These are phyloP conservation scores for Platycnemis pennipes DNA, from an alignment of 2,888 invertebrate genomes.

Conservation along the genomic window DNA sequence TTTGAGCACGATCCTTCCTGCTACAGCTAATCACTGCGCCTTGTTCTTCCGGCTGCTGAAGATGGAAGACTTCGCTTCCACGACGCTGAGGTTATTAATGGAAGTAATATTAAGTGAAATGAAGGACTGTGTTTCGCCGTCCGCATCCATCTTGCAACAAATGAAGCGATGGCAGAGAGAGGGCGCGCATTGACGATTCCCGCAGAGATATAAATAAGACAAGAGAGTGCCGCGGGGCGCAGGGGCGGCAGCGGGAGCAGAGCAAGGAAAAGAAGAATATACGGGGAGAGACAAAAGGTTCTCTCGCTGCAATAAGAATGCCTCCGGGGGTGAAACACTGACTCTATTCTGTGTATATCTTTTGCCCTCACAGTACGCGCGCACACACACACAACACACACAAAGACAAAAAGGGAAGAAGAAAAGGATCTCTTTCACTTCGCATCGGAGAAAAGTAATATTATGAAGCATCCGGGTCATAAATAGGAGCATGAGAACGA, in stretches of 20 bases:
- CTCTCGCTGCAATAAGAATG: neutral
- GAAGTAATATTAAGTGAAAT: no score
- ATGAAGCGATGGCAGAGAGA: no score
- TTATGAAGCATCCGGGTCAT: slow-evolving; percentile 12
- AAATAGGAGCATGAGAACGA: neutral
- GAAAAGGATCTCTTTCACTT: neutral
- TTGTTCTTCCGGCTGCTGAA: no score
- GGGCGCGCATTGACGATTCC: neutral
- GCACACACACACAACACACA: neutral
- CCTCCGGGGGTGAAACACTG: neutral
- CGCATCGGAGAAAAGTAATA: slow-evolving; percentile 35
- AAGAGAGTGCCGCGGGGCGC: neutral
- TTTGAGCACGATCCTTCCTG: no score
- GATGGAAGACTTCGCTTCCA: no score
- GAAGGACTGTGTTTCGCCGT: no score
- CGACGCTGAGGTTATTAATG: no score
- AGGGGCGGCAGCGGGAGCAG: neutral
- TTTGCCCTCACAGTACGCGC: neutral
- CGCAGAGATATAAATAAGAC: neutral
- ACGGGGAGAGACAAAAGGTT: neutral
- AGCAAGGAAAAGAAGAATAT: neutral
- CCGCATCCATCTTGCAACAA: no score
- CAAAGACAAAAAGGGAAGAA: neutral
- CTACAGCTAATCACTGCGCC: no score
- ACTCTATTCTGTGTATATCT: neutral